phyloP scores from a whole-genome alignment of 2,888 invertebrate species.

The Dione juno region DNA sequence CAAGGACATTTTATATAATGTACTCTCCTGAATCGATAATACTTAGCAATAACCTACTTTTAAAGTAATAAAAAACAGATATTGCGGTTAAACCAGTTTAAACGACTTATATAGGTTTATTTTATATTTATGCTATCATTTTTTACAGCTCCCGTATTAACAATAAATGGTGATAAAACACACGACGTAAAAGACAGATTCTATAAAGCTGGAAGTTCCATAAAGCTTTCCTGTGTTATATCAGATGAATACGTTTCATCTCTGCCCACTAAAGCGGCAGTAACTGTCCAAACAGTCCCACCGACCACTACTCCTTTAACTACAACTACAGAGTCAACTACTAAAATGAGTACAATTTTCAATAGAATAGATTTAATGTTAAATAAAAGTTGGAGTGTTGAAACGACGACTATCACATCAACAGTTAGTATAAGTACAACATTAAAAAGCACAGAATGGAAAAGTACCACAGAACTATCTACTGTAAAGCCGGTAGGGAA shows the following conservation, averaged over 20 bases:
- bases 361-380: slow-evolving; percentile 80
- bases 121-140: slow-evolving; percentile 38
- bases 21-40: slow-evolving; percentile 11
- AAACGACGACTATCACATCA: slow-evolving; percentile 74
- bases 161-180: slow-evolving; percentile 88
- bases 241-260: slow-evolving; percentile 71
- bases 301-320: slow-evolving; percentile 63
- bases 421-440: slow-evolving; percentile 77
- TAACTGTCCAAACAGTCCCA: slow-evolving; percentile 56
- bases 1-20: background rate
- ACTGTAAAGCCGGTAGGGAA: slow-evolving; percentile 61
- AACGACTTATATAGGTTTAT: slow-evolving; percentile 30
- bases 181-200: slow-evolving; percentile 88
- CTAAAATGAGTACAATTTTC: slow-evolving; percentile 74
- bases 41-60: slow-evolving; percentile 10
- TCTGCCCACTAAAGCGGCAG: slow-evolving; percentile 64
- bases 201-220: slow-evolving; percentile 89
- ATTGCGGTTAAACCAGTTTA: slow-evolving; percentile 22
- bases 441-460: slow-evolving; percentile 60
- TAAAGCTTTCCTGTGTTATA: slow-evolving; percentile 86
- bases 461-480: slow-evolving; percentile 60
- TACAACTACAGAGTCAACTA: slow-evolving; percentile 73
- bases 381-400: slow-evolving; percentile 81
- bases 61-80: slow-evolving; percentile 26
- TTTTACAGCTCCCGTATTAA: slow-evolving; percentile 87